Evolutionary conservation across 2,888 invertebrate species (phyloP).

Genomic region (Pyrocoelia pectoralis): DNA sequence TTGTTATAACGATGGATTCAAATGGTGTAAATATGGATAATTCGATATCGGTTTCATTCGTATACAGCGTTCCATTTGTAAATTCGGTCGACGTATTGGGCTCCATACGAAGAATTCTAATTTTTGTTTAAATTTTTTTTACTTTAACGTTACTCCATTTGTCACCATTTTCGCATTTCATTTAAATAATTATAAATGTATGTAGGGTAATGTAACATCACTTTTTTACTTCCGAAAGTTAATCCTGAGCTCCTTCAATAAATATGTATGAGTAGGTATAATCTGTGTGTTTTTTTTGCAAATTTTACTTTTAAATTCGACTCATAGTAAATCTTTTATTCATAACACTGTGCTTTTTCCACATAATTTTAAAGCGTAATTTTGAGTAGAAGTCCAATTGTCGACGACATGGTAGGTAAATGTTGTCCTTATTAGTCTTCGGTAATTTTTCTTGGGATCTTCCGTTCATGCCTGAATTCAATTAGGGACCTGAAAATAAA

Average conservation of each 20-base stretch:
- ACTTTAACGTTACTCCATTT: background rate
- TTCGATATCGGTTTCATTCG: conserved; percentile 48
- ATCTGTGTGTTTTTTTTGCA: conserved; percentile 39
- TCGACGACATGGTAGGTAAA: too few relatives aligned
- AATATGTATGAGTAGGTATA: conserved; percentile 44
- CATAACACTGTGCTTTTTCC: conserved; percentile 21
- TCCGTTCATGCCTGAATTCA: too few relatives aligned
- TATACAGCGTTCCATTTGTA: conserved; percentile 35
- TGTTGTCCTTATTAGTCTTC: background rate
- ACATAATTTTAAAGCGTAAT: background rate
- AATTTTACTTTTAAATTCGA: conserved; percentile 44
- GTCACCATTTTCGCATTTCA: conserved; percentile 2
- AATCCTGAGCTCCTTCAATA: conserved; percentile 35
- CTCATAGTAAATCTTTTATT: conserved; percentile 42
- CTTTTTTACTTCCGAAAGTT: conserved; percentile 13
- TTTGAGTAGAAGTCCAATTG: background rate
- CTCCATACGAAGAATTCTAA: conserved; percentile 55
- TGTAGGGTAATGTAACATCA: conserved; percentile 18
- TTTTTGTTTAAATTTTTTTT: background rate
- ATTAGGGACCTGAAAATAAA: background rate
- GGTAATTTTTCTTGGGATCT: background rate
- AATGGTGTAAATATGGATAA: conserved; percentile 43
- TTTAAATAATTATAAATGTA: background rate
- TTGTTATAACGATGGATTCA: conserved; percentile 73
- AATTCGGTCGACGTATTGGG: conserved; percentile 50